phyloP scores from a whole-genome alignment of 1,140 invertebrate genomes.

The Bombus turneri region DNA sequence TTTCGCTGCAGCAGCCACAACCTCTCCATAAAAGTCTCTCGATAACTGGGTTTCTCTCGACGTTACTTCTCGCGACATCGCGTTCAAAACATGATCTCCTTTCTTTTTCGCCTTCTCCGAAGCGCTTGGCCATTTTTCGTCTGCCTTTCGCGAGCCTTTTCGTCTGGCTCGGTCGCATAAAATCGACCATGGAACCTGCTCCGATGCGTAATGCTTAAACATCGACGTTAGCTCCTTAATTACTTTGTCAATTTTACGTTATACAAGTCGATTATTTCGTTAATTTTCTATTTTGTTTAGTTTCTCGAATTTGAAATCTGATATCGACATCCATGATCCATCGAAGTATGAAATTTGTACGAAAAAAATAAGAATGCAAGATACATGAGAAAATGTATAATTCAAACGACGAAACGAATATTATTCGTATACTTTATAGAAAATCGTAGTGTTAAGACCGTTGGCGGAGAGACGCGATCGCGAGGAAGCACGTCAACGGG shows the following conservation, averaged over 20 bases:
- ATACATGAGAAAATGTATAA: too few relatives aligned
- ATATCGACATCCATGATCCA: not conserved
- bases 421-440: not conserved
- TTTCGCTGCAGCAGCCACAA: slow-evolving; percentile 47
- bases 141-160: not conserved
- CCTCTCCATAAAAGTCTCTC: slow-evolving; percentile 57
- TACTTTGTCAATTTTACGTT: not conserved
- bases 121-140: not conserved
- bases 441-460: not conserved
- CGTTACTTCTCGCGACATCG: slow-evolving; percentile 48
- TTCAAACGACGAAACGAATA: too few relatives aligned
- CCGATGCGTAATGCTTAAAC: not conserved
- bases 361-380: too few relatives aligned
- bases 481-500: too few relatives aligned
- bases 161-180: not conserved
- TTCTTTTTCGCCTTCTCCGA: slow-evolving; percentile 41
- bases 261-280: too few relatives aligned
- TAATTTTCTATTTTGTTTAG: too few relatives aligned
- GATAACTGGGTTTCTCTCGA: slow-evolving; percentile 61
- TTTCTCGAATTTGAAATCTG: not conserved
- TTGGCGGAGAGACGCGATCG: too few relatives aligned
- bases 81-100: slow-evolving; percentile 62
- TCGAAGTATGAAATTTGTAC: not conserved
- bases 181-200: not conserved
- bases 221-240: not conserved